These are phyloP conservation scores for Gadus macrocephalus DNA, from an alignment of 2,113 vertebrate genomes.

Conservation along the genomic window DNA sequence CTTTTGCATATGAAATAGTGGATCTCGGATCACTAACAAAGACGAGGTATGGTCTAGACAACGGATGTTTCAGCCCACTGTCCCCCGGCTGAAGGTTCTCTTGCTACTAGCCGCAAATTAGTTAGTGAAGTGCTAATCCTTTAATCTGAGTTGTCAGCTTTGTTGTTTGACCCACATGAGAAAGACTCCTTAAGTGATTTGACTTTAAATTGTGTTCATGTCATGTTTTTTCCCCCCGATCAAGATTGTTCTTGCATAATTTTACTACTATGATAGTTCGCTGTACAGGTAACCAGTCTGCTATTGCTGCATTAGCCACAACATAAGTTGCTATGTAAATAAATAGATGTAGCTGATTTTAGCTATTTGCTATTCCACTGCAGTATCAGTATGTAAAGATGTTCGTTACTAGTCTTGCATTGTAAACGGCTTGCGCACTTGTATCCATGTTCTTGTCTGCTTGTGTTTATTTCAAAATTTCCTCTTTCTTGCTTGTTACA, in stretches of 20 bases:
- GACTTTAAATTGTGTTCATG: background rate
- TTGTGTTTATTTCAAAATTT: too few species aligned
- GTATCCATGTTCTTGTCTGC: too few species aligned
- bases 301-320: too few species aligned
- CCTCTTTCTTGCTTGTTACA: too few species aligned
- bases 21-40: constrained; percentile 19
- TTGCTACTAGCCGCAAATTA: constrained; percentile 21
- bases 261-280: too few species aligned
- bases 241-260: background rate
- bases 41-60: constrained; percentile 49
- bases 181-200: background rate
- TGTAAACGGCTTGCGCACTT: too few species aligned
- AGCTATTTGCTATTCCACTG: too few species aligned
- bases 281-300: too few species aligned
- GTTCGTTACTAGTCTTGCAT: too few species aligned
- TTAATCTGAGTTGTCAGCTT: constrained; percentile 55
- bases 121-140: constrained; percentile 56
- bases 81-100: constrained; percentile 28
- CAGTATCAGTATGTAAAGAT: too few species aligned
- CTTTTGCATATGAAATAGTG: background rate
- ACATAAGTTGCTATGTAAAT: too few species aligned
- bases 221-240: background rate
- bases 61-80: constrained; percentile 33
- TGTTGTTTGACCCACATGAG: background rate
- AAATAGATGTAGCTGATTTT: too few species aligned